phyloP scores from a whole-genome alignment of 2,113 vertebrate genomes.

The Ctenodactylus gundi region DNA sequence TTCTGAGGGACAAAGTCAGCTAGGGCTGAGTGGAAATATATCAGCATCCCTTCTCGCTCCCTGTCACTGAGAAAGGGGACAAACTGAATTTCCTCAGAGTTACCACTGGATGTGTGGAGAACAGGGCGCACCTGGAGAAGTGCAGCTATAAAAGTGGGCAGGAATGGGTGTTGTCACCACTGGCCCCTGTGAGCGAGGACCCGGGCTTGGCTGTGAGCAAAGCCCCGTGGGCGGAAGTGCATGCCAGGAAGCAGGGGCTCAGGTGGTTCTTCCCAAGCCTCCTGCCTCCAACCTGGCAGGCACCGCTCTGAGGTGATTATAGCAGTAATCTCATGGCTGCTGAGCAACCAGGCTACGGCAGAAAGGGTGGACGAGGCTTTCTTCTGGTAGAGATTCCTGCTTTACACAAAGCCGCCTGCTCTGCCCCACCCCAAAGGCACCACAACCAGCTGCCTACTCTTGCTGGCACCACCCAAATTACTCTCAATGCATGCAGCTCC shows the following conservation, averaged over 20 bases:
- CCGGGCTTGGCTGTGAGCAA: neutral
- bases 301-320: neutral
- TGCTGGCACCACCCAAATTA: conserved; percentile 65
- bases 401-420: neutral
- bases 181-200: neutral
- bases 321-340: conserved; percentile 33
- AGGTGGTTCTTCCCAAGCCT: neutral
- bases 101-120: conserved; percentile 16
- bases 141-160: neutral
- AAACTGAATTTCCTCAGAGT: conserved; percentile 42
- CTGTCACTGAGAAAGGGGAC: neutral
- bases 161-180: neutral
- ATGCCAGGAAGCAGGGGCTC: neutral
- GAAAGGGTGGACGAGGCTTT: neutral
- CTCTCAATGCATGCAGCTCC: conserved; percentile 51
- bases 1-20: conserved; percentile 40
- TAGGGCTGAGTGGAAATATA: conserved; percentile 32
- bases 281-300: neutral
- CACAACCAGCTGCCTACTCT: conserved; percentile 64
- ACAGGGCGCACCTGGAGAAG: neutral
- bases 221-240: neutral
- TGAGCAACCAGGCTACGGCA: neutral
- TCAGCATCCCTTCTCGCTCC: conserved; percentile 1
- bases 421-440: neutral
- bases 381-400: neutral